Percentiles rank a stretch among this genome's conserved stretches.
phyloP scores from a whole-genome alignment of 2,113 vertebrate genomes.

The Sylvilagus bachmani region DNA sequence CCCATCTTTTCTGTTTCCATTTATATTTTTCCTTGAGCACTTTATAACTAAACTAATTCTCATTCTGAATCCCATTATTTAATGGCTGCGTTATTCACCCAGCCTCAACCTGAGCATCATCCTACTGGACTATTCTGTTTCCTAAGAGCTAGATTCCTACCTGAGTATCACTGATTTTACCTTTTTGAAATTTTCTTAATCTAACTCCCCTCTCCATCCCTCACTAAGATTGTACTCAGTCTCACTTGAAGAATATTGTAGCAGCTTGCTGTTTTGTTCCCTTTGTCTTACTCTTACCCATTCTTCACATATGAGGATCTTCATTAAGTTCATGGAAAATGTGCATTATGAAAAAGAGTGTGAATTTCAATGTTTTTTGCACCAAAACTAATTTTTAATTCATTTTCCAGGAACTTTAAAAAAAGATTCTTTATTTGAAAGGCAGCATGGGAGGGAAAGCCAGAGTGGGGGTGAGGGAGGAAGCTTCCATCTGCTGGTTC shows the following conservation, averaged over 20 bases:
- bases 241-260: neutral
- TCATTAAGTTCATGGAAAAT: too few relatives aligned
- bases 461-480: too few relatives aligned
- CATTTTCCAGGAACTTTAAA: too few relatives aligned
- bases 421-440: too few relatives aligned
- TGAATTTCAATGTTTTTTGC: too few relatives aligned
- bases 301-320: neutral
- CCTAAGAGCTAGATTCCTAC: neutral
- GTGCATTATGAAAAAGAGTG: too few relatives aligned
- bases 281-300: conserved; percentile 9
- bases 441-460: too few relatives aligned
- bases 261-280: conserved; percentile 14
- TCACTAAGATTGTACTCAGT: neutral
- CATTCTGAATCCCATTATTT: conserved; percentile 43
- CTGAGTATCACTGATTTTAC: neutral
- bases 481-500: too few relatives aligned
- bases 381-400: too few relatives aligned
- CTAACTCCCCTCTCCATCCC: neutral
- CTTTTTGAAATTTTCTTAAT: conserved; percentile 28
- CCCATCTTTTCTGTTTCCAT: conserved; percentile 1
- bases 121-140: neutral
- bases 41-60: neutral
- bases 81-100: conserved; percentile 29
- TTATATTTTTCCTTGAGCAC: neutral
- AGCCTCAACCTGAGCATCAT: conserved; percentile 17